Conservation (phyloP, 2,113 vertebrate species). For the Menidia beryllina region DNA sequence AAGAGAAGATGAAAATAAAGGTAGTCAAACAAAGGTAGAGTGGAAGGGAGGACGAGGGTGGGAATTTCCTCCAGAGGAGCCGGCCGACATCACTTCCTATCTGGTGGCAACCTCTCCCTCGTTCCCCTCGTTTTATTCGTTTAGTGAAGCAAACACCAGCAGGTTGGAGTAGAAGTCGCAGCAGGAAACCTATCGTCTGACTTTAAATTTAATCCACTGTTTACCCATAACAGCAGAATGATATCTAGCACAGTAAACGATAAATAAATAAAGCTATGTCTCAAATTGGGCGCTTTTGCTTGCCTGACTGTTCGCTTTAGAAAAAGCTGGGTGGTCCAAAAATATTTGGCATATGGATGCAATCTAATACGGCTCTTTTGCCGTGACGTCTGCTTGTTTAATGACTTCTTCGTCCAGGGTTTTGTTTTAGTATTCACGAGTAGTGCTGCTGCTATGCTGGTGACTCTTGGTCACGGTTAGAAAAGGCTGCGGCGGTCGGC, state of each 20-base stretch:
- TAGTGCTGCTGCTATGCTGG: too few relatives aligned
- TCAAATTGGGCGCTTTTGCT: background rate
- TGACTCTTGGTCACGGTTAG: background rate
- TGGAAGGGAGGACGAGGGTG: constrained; percentile 21
- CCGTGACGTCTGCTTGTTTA: background rate
- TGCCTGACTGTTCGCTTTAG: background rate
- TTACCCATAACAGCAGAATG: background rate
- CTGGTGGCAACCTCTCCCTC: constrained; percentile 2
- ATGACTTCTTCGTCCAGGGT: background rate
- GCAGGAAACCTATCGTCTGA: constrained; percentile 10
- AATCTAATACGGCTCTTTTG: background rate
- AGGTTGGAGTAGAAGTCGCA: background rate
- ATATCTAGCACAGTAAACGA: background rate
- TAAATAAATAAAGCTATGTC: background rate
- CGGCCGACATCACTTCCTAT: constrained; percentile 53
- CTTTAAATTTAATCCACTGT: background rate
- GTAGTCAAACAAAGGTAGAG: constrained; percentile 26
- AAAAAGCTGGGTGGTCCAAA: background rate
- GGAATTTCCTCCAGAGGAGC: constrained; percentile 47
- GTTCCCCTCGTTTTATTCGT: background rate
- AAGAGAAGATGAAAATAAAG: background rate
- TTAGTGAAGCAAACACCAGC: constrained; percentile 10
- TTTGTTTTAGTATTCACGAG: background rate
- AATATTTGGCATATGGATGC: background rate
- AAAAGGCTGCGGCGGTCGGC: too few relatives aligned